phyloP scores from a whole-genome alignment of 2,113 vertebrate species.

The Alexandromys fortis region DNA sequence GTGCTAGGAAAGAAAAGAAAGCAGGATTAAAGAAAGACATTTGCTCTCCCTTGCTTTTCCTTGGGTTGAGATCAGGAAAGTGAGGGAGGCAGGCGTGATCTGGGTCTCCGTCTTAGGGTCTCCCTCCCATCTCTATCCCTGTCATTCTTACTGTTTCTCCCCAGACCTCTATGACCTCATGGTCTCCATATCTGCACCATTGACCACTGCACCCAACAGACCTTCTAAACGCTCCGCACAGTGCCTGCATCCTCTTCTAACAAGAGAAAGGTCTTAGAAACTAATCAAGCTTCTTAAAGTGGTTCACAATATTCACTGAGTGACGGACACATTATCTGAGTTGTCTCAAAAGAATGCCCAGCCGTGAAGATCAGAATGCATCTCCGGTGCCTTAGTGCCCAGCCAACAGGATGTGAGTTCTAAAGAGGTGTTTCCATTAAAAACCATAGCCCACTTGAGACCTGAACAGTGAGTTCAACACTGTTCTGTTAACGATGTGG shows the following conservation, averaged over 20 bases:
- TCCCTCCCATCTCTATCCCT: not conserved
- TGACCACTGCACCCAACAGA: not conserved
- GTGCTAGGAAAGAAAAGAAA: conserved; percentile 29
- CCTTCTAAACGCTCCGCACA: not conserved
- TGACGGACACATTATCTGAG: not conserved
- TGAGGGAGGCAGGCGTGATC: not conserved
- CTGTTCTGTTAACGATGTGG: not conserved
- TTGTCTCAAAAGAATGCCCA: not conserved
- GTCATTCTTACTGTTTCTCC: not conserved
- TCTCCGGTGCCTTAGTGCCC: not conserved
- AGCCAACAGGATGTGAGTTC: not conserved
- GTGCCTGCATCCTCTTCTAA: not conserved
- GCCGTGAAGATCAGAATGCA: not conserved
- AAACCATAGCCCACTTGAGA: conserved; percentile 1
- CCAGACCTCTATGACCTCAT: not conserved
- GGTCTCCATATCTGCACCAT: not conserved
- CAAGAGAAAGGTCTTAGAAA: not conserved
- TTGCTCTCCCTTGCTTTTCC: not conserved
- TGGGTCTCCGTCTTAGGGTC: not conserved
- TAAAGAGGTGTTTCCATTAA: conserved; percentile 13
- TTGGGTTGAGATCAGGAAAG: not conserved
- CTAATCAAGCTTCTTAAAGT: conserved; percentile 9
- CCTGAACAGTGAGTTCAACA: conserved; percentile 6
- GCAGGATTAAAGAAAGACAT: not conserved
- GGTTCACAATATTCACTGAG: not conserved